Conservation (phyloP, 2,888 invertebrate species). For the Nymphalis urticae region DNA sequence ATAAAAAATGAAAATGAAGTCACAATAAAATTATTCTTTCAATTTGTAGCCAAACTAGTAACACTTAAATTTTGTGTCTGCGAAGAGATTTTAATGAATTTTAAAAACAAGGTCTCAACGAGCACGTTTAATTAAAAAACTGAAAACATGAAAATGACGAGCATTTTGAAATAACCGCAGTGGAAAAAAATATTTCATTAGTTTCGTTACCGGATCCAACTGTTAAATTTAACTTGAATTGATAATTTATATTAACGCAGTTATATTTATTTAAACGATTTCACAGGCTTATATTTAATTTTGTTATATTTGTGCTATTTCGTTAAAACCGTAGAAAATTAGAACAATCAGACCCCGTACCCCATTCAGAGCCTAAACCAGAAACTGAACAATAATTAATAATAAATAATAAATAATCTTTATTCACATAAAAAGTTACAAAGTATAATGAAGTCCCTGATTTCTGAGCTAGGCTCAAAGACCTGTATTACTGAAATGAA, state of each 20-base stretch:
- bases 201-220: background rate
- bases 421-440: too few species aligned
- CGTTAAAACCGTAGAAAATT: too few species aligned
- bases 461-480: too few species aligned
- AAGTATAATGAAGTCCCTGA: too few species aligned
- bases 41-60: background rate
- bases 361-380: too few species aligned
- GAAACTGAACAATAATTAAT: too few species aligned
- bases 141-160: slow-evolving; percentile 6
- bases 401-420: too few species aligned
- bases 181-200: background rate
- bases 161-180: slow-evolving; percentile 3
- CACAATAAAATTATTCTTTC: background rate
- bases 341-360: too few species aligned
- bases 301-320: background rate
- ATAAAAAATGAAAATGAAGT: too few species aligned
- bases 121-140: slow-evolving; percentile 7
- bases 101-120: background rate
- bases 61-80: slow-evolving; percentile 5
- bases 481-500: too few species aligned
- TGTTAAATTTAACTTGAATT: background rate
- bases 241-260: background rate
- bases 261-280: background rate
- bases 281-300: background rate
- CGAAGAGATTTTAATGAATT: slow-evolving; percentile 3